Base-by-base conservation (phyloP, 2,797 vertebrate species). In the Heliangelus exortis region DNA sequence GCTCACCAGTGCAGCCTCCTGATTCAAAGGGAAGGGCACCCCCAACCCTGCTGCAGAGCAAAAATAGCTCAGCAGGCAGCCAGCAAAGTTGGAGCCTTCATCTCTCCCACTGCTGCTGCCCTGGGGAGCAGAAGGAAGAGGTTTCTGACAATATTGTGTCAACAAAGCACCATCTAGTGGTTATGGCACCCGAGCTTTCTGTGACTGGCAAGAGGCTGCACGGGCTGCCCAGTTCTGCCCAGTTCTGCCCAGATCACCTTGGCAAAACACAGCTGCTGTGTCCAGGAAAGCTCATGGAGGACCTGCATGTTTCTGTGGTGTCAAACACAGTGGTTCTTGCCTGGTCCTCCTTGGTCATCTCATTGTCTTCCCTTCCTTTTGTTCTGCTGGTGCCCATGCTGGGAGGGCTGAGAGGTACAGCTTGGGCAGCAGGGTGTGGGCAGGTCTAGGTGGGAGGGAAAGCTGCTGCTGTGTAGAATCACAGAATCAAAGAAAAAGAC, bases 141-240 rank as follows among this genome's bases (percentile, higher is more conserved):
- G 22, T 34, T 62, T 14, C 63, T 62, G 76, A 34, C 63, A 19
- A 21, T 94, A 29, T 18, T 50, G 1, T 54, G 93, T 92, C 93
- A 84, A 61, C 87, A 78, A 96, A 84, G 95, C 96, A 88, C 95
- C 96, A 96, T 84, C 95, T 97, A 96, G 96, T 91, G 96, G 96
- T 55, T 63, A 39, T 62, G 69, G 85, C 82, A 58, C 83, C 51
- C 9, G 0, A 12, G 48, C 10, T 72, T 57, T 69, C 15, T 41
- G 58, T 0, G 3, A 65, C 68, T 0, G 9, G 17, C 54, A 3
- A 4, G 34, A 45, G 18, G 12, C 55, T 67, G 67, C 84, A n/a
- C n/a, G n/a, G n/a, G n/a, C n/a, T 36, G 34, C 34, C 34, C 34
- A 36, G 34, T 36, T 36, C 55, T 68, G 67, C 84, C 31, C 0